phyloP scores from a whole-genome alignment of 2,797 vertebrate genomes.

The Triplophysa bombifrons region DNA sequence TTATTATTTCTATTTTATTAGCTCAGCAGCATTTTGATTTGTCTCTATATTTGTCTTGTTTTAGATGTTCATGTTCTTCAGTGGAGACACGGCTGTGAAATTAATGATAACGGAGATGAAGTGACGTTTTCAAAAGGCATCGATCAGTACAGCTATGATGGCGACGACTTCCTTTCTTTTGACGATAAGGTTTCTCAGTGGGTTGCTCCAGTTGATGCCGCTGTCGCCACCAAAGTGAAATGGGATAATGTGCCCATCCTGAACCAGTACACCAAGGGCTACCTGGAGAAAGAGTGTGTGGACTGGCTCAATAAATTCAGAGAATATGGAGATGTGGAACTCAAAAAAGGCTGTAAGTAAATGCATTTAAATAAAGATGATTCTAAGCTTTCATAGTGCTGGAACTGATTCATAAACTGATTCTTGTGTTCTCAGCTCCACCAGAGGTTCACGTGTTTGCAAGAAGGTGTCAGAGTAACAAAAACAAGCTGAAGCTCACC shows the following conservation, averaged over 20 bases:
- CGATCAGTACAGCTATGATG: slow-evolving; percentile 72
- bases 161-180: slow-evolving; percentile 66
- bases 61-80: slow-evolving; percentile 67
- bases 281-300: slow-evolving; percentile 75
- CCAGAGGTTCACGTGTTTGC: slow-evolving; percentile 34
- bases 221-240: slow-evolving; percentile 64
- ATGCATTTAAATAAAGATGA: neutral
- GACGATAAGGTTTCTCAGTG: slow-evolving; percentile 28
- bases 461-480: neutral
- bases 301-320: slow-evolving; percentile 68
- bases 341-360: accelerated
- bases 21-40: neutral
- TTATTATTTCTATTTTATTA: neutral
- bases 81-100: slow-evolving; percentile 68
- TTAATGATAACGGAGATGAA: accelerated
- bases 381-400: slow-evolving; percentile 39
- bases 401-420: neutral
- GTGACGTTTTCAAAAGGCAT: slow-evolving; percentile 9
- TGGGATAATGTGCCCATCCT: slow-evolving; percentile 70
- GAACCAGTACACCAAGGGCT: slow-evolving; percentile 76
- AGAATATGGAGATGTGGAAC: accelerated
- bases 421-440: slow-evolving; percentile 35
- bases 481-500: slow-evolving; percentile 16
- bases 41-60: neutral
- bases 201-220: slow-evolving; percentile 35